These are phyloP conservation scores for Siniperca scherzeri DNA, from an alignment of 2,797 vertebrate genomes.

Conservation along the genomic window DNA sequence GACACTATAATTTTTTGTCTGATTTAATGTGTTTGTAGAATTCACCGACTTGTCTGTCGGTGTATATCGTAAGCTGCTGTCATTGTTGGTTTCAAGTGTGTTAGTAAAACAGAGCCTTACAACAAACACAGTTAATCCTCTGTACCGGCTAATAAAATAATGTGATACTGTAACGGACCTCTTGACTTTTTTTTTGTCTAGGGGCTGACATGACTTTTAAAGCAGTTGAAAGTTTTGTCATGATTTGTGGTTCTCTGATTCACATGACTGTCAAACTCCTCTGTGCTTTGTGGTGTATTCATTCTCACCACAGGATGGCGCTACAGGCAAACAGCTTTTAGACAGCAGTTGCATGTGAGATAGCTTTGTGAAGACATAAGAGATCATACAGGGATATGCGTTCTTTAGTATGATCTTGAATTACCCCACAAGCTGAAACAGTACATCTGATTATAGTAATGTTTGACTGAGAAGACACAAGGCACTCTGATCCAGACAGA, in stretches of 20 bases:
- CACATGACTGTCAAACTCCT: not conserved
- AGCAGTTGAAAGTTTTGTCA: not conserved
- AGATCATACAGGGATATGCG: slow-evolving; percentile 27
- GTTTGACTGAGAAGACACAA: not conserved
- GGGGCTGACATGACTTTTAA: not conserved
- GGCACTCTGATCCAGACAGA: not conserved
- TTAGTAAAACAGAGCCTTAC: slow-evolving; percentile 55
- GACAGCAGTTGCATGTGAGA: not conserved
- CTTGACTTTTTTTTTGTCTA: not conserved
- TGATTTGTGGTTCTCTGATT: not conserved
- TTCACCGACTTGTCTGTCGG: slow-evolving; percentile 35
- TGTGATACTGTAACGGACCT: slow-evolving; percentile 42
- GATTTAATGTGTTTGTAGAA: slow-evolving; percentile 45
- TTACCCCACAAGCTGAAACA: slow-evolving; percentile 17
- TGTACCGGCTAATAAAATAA: slow-evolving; percentile 79
- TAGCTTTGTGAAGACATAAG: not conserved
- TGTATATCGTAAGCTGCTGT: slow-evolving; percentile 53
- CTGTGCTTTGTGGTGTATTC: not conserved
- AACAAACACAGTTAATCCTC: slow-evolving; percentile 64
- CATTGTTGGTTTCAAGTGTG: slow-evolving; percentile 52
- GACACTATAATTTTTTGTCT: slow-evolving; percentile 50
- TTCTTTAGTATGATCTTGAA: slow-evolving; percentile 41
- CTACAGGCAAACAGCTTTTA: slow-evolving; percentile 47
- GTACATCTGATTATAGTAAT: slow-evolving; percentile 14
- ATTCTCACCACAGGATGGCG: slow-evolving; percentile 64